These are phyloP conservation scores for Melanerpes aurifrons DNA, from an alignment of 2,113 vertebrate genomes.

Conservation along the genomic window DNA sequence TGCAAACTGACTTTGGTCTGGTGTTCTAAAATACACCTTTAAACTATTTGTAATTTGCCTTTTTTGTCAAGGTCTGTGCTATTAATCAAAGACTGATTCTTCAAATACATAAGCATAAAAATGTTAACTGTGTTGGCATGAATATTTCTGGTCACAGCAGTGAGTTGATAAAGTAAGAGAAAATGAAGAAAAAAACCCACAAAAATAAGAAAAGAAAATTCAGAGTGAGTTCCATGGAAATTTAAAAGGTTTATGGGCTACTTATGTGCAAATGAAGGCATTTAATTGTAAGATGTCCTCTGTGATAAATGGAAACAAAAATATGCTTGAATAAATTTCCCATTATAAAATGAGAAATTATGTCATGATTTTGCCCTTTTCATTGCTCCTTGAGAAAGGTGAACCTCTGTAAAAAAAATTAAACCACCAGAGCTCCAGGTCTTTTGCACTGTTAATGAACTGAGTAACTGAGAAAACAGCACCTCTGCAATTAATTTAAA, in stretches of 20 bases:
- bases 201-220: not conserved
- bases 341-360: slow-evolving; percentile 71
- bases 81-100: not conserved
- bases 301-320: slow-evolving; percentile 49
- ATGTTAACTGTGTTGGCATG: not conserved
- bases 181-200: not conserved
- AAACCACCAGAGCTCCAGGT: not conserved
- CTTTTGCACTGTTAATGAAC: slow-evolving; percentile 66
- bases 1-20: not conserved
- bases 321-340: slow-evolving; percentile 69
- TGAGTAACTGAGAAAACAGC: slow-evolving; percentile 30
- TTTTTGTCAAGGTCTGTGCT: not conserved
- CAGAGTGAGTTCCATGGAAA: not conserved
- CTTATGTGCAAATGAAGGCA: slow-evolving; percentile 49
- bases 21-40: not conserved
- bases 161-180: not conserved
- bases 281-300: slow-evolving; percentile 66
- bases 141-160: not conserved
- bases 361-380: slow-evolving; percentile 64
- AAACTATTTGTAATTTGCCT: not conserved
- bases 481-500: slow-evolving; percentile 16
- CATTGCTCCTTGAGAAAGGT: slow-evolving; percentile 65
- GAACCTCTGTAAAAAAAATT: slow-evolving; percentile 60
- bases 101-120: not conserved
- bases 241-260: not conserved